A percentile compares a stretch with the other conserved stretches of the same genome.
Conservation (phyloP, 2,797 vertebrate genomes). For the Darevskia nairensis region DNA sequence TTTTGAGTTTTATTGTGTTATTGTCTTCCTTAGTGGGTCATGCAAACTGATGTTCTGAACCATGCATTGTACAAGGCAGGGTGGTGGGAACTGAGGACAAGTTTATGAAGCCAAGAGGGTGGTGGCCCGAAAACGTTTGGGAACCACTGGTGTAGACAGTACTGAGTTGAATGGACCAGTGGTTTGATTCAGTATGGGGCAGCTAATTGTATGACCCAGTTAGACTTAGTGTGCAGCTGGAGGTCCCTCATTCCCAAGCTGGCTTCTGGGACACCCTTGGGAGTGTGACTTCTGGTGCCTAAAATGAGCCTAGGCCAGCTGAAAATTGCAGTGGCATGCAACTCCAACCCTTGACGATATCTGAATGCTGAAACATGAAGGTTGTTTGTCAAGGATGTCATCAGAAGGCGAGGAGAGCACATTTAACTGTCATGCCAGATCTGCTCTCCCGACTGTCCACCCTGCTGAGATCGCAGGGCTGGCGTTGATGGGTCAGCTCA, state of each 20-base stretch:
- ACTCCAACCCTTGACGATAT: not conserved
- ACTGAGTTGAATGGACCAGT: not conserved
- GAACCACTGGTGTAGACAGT: not conserved
- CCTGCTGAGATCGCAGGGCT: not conserved
- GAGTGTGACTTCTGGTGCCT: not conserved
- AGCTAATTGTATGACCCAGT: not conserved
- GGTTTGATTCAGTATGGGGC: not conserved
- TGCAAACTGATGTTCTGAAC: no score
- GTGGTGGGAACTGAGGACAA: no score
- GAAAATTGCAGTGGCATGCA: not conserved
- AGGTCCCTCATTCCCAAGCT: not conserved
- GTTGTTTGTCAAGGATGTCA: slow-evolving; percentile 42
- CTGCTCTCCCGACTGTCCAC: not conserved
- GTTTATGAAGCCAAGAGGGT: no score
- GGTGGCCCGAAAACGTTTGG: no score
- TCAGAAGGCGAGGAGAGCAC: slow-evolving; percentile 28
- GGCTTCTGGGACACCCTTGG: not conserved
- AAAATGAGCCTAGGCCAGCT: not conserved
- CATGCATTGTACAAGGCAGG: no score
- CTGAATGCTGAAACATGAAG: not conserved
- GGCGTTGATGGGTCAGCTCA: not conserved
- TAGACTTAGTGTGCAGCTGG: no score
- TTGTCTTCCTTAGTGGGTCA: no score
- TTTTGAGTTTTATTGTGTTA: no score
- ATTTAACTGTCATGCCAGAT: slow-evolving; percentile 32